Percentiles rank a stretch among this genome's conserved stretches.
Conservation (phyloP, 2,113 vertebrate genomes). For the Rhipidura dahli region DNA sequence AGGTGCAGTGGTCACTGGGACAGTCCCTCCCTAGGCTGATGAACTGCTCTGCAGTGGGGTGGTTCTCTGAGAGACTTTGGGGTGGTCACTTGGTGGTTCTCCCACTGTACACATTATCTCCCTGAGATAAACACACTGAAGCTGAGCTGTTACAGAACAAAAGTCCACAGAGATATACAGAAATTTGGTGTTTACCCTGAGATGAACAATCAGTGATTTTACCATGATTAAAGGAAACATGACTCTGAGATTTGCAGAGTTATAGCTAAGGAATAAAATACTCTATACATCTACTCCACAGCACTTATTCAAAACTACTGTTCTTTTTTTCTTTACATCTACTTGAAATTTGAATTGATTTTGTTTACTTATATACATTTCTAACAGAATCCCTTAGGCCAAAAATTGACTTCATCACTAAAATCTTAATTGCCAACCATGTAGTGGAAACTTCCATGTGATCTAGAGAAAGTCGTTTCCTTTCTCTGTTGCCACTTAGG, state of each 20-base stretch:
- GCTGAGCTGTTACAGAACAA: background rate
- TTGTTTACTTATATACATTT: background rate
- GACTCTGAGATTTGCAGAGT: background rate
- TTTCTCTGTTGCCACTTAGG: background rate
- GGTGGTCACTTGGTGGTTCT: background rate
- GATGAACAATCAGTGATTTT: background rate
- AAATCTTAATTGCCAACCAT: background rate
- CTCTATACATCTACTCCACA: background rate
- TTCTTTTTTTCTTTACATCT: background rate
- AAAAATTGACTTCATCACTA: background rate
- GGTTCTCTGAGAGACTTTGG: background rate
- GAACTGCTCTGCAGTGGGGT: background rate
- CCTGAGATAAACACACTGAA: background rate
- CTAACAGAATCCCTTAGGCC: background rate
- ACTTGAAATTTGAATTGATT: background rate
- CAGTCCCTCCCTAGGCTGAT: background rate
- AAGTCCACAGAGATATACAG: background rate
- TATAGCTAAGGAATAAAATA: background rate
- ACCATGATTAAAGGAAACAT: background rate
- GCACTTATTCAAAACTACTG: background rate
- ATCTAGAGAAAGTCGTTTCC: background rate
- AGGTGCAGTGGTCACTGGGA: background rate
- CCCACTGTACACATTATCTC: background rate
- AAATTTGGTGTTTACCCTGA: background rate
- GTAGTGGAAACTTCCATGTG: background rate